These are phyloP conservation scores for Gallinago media DNA, from an alignment of 2,113 vertebrate species.

Conservation along the genomic window DNA sequence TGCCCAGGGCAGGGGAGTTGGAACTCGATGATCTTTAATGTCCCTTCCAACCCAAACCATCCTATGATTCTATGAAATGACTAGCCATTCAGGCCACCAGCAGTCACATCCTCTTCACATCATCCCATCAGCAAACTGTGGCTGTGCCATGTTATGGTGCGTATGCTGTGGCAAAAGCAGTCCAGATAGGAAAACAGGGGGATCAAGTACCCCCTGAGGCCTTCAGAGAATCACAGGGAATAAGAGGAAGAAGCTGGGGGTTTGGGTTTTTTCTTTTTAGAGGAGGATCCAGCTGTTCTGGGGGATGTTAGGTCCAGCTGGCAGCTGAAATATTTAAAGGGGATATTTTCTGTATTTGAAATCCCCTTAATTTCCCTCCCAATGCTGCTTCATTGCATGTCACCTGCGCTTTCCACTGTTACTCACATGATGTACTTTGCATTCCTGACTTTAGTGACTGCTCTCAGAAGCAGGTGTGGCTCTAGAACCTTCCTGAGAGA, in stretches of 20 bases:
- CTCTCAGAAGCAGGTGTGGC: background rate
- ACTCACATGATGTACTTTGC: background rate
- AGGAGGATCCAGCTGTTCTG: conserved; percentile 32
- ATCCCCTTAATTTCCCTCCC: background rate
- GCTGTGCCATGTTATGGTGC: background rate
- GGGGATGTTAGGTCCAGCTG: conserved; percentile 35
- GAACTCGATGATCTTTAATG: too few species aligned
- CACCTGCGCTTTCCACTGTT: background rate
- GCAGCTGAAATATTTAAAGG: conserved; percentile 55
- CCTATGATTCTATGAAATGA: background rate
- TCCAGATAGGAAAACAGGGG: background rate
- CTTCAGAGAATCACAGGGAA: background rate
- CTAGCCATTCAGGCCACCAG: background rate
- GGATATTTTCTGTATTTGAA: background rate
- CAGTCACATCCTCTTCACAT: background rate
- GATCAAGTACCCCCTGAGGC: background rate
- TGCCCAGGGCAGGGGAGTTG: too few species aligned
- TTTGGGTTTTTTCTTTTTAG: background rate
- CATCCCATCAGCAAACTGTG: background rate
- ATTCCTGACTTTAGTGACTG: background rate
- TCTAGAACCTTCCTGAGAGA: background rate
- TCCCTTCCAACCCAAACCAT: too few species aligned
- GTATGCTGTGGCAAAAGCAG: conserved; percentile 22
- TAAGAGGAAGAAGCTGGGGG: background rate
- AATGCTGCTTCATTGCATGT: background rate